These are phyloP conservation scores for Cranoglanis bouderius DNA, from an alignment of 2,113 vertebrate species.

Conservation along the genomic window DNA sequence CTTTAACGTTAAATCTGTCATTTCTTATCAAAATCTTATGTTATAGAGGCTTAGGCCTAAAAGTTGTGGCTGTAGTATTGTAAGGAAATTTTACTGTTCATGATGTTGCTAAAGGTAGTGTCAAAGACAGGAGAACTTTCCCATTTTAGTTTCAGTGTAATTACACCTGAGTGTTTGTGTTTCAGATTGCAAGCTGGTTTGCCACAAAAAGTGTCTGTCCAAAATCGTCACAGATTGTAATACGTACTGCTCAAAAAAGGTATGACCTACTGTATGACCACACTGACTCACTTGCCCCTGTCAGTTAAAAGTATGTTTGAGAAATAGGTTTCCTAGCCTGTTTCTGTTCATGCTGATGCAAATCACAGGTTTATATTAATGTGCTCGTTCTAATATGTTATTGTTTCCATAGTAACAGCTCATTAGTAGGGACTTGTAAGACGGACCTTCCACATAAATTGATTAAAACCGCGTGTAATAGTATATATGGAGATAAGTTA, in stretches of 20 bases:
- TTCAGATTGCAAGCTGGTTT: constrained; percentile 92
- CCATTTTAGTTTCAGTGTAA: not conserved
- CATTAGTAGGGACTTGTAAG: no score
- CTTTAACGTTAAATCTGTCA: not conserved
- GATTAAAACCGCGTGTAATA: not conserved
- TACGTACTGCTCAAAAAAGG: constrained; percentile 82
- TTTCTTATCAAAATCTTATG: not conserved
- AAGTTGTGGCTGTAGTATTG: not conserved
- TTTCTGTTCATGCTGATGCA: not conserved
- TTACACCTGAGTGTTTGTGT: not conserved
- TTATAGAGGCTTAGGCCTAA: not conserved
- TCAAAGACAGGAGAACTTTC: not conserved
- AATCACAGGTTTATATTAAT: not conserved
- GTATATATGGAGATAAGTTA: not conserved
- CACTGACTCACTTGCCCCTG: not conserved
- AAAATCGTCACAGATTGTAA: constrained; percentile 85
- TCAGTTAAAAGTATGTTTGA: not conserved
- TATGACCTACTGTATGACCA: constrained; percentile 52
- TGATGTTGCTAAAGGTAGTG: not conserved
- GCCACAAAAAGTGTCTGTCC: constrained; percentile 92
- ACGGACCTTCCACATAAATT: not conserved
- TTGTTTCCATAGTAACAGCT: not conserved
- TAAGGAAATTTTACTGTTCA: not conserved
- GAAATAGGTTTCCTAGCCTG: not conserved
- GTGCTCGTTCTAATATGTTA: not conserved